Evolutionary conservation across 2,797 vertebrate genomes (phyloP).

Genomic region (Aselliscus stoliczkanus): DNA sequence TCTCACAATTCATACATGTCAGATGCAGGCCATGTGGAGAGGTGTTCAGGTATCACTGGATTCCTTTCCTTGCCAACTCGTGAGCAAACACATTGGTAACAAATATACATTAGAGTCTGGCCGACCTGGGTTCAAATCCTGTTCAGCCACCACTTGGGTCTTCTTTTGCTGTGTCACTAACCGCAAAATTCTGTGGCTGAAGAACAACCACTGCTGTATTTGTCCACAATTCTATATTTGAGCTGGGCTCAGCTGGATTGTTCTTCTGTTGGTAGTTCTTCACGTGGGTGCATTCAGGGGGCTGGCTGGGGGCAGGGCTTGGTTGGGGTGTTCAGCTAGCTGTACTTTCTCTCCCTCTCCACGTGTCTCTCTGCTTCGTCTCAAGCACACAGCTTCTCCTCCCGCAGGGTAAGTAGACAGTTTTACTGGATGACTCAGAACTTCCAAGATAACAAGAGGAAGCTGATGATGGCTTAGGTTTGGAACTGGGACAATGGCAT

Average conservation of each 20-base stretch:
- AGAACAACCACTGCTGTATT: accelerated
- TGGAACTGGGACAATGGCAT: background rate
- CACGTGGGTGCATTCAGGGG: accelerated
- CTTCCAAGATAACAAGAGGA: background rate
- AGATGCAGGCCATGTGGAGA: background rate
- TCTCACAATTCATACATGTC: background rate
- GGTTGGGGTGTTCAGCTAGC: background rate
- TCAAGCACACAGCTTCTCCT: background rate
- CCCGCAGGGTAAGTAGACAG: background rate
- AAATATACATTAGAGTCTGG: background rate
- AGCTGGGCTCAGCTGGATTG: background rate
- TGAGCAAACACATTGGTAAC: background rate
- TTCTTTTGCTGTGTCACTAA: background rate
- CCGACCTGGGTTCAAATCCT: background rate
- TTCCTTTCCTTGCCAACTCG: background rate
- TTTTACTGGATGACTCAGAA: background rate
- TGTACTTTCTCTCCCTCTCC: no score
- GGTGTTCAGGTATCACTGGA: background rate
- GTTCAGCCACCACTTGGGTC: background rate
- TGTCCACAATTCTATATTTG: background rate
- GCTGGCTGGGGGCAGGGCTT: background rate
- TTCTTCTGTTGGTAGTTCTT: background rate
- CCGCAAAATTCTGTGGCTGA: background rate
- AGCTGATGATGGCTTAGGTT: background rate
- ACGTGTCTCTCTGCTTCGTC: background rate